Evolutionary conservation across 2,888 invertebrate species (phyloP).

Genomic region (Tolmerus cingulatus): DNA sequence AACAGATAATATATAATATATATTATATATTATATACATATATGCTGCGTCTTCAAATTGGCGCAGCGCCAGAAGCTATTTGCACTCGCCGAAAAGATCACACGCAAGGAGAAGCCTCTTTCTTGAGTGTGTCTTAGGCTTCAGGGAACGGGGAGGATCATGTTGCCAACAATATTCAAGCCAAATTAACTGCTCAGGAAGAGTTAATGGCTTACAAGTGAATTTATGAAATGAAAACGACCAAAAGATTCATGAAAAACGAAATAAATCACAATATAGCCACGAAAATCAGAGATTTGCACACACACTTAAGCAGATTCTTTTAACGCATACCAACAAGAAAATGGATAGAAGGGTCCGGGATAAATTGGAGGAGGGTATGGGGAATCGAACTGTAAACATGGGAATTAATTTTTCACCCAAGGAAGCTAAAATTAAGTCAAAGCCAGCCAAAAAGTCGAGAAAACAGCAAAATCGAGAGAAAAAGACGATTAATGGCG

Average conservation of each 20-base stretch:
- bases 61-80: slow-evolving; percentile 8
- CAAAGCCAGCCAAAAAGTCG: not conserved
- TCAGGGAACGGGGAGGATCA: not conserved
- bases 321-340: not conserved
- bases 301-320: not conserved
- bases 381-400: not conserved
- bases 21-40: not conserved
- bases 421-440: slow-evolving; percentile 27
- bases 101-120: slow-evolving; percentile 13
- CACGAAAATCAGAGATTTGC: not conserved
- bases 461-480: not conserved
- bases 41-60: not conserved
- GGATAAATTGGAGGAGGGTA: not conserved
- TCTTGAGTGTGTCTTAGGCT: not conserved
- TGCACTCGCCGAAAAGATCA: slow-evolving; percentile 28
- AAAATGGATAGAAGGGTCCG: not conserved
- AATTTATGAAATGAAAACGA: slow-evolving; percentile 38
- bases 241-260: slow-evolving; percentile 18
- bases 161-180: slow-evolving; percentile 28
- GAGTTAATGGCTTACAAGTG: slow-evolving; percentile 35
- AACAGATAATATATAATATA: not conserved
- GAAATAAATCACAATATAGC: slow-evolving; percentile 12
- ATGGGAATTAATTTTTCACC: slow-evolving; percentile 16
- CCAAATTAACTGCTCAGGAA: slow-evolving; percentile 37
- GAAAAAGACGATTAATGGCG: not conserved